phyloP scores from a whole-genome alignment of 2,113 vertebrate genomes.

The Syngnathus floridae region DNA sequence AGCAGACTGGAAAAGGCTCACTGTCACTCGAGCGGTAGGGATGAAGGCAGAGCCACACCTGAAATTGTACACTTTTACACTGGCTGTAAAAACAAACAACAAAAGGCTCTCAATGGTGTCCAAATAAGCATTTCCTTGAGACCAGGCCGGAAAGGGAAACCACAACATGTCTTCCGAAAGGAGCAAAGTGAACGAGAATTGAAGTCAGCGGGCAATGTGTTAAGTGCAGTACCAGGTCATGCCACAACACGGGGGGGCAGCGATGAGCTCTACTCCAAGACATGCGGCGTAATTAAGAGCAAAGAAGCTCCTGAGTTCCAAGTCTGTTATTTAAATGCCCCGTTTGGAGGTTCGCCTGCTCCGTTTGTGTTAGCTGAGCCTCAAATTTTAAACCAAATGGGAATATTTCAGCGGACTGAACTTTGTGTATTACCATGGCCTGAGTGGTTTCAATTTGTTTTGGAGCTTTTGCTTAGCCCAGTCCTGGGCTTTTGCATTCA shows the following conservation, averaged over 20 bases:
- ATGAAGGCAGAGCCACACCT: too few relatives aligned
- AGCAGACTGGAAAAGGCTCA: too few relatives aligned
- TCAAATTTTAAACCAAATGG: background rate
- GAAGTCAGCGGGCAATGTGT: background rate
- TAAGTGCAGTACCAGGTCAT: background rate
- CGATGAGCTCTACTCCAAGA: background rate
- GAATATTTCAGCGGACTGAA: background rate
- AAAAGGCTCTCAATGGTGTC: too few relatives aligned
- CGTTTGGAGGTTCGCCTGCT: too few relatives aligned
- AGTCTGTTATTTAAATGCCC: too few relatives aligned
- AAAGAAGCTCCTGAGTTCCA: too few relatives aligned
- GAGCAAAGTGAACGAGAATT: background rate
- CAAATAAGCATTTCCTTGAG: too few relatives aligned
- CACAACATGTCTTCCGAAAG: background rate
- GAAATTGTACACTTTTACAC: too few relatives aligned
- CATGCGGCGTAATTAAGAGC: too few relatives aligned
- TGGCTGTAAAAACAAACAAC: too few relatives aligned
- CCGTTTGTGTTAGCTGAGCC: too few relatives aligned
- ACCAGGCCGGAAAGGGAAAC: background rate
- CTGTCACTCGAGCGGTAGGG: too few relatives aligned
- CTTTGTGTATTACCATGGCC: background rate
- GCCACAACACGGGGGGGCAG: background rate
- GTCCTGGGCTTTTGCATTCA: background rate
- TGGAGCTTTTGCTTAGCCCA: background rate
- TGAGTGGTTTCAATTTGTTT: background rate